phyloP scores from a whole-genome alignment of 2,113 vertebrate genomes.

The Bagarius yarrelli region DNA sequence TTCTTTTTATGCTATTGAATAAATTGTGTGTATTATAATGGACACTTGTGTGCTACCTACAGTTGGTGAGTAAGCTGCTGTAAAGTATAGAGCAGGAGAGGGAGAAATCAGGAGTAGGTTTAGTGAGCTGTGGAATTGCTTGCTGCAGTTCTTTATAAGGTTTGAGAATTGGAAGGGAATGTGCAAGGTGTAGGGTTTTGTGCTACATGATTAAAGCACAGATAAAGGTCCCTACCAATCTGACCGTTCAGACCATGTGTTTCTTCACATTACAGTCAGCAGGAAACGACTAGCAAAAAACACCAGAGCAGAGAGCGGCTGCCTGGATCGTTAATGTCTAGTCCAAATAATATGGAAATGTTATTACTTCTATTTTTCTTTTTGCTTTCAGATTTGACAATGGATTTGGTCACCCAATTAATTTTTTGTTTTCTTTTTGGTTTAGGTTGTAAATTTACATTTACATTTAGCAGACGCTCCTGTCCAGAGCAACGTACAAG shows the following conservation, averaged over 20 bases:
- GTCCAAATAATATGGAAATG: not conserved
- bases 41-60: not conserved
- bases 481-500: no score
- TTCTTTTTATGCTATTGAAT: not conserved
- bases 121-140: conserved; percentile 30
- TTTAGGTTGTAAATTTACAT: no score
- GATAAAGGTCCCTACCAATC: not conserved
- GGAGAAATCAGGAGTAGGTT: not conserved
- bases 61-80: not conserved
- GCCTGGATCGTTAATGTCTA: not conserved
- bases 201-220: conserved; percentile 4
- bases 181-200: not conserved
- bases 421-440: not conserved
- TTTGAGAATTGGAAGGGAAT: conserved; percentile 18
- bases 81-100: not conserved
- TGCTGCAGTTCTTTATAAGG: not conserved
- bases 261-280: not conserved
- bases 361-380: not conserved
- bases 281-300: not conserved
- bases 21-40: conserved; percentile 2
- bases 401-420: not conserved
- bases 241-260: not conserved
- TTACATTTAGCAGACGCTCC: no score
- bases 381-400: not conserved
- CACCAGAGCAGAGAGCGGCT: not conserved